phyloP scores from a whole-genome alignment of 2,888 invertebrate species.

The Leucophenga maculata region DNA sequence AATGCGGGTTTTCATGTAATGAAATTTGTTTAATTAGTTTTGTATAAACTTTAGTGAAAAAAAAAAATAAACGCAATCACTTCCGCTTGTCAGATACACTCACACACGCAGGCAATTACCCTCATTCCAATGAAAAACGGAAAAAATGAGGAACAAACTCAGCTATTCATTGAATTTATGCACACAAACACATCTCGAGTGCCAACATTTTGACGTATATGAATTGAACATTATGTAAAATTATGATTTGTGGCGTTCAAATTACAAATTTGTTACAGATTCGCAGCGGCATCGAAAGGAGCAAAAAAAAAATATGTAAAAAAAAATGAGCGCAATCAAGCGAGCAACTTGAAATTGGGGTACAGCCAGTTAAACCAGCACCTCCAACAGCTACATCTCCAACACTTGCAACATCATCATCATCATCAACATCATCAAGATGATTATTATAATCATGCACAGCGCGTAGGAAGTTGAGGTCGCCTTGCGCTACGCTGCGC shows the following conservation, averaged over 20 bases:
- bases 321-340: neutral
- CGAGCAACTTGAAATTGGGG: neutral
- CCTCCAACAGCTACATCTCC: too few relatives aligned
- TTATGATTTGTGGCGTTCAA: constrained; percentile 65
- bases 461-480: constrained; percentile 22
- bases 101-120: neutral
- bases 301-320: neutral
- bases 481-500: constrained; percentile 39
- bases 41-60: constrained; percentile 25
- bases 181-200: neutral
- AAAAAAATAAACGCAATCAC: neutral
- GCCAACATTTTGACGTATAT: constrained; percentile 57
- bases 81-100: neutral
- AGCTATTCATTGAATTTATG: too few relatives aligned
- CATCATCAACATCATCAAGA: too few relatives aligned
- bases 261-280: constrained; percentile 61
- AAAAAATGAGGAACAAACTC: too few relatives aligned
- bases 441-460: too few relatives aligned
- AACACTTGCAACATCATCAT: too few relatives aligned
- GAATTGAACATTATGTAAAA: constrained; percentile 67
- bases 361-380: too few relatives aligned
- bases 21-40: constrained; percentile 60
- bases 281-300: constrained; percentile 6
- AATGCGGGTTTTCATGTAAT: constrained; percentile 38
- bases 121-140: too few relatives aligned